Percentiles rank a stretch among this genome's conserved stretches.
phyloP scores from a whole-genome alignment of 2,888 invertebrate species.

The Choreutis nemorana region DNA sequence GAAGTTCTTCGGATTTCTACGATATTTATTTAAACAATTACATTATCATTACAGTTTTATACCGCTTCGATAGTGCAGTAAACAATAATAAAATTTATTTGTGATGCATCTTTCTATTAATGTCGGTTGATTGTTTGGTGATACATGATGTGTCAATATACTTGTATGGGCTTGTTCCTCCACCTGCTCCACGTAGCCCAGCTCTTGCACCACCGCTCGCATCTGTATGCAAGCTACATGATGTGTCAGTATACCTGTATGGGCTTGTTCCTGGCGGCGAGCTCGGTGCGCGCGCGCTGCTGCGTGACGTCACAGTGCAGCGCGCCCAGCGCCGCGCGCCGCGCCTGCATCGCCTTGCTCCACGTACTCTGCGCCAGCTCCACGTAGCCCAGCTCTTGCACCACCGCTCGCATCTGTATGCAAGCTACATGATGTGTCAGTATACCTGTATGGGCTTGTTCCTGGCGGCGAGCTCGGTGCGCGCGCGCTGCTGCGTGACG shows the following conservation, averaged over 20 bases:
- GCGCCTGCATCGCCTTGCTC: slow-evolving; percentile 8
- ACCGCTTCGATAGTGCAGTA: too few species aligned
- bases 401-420: slow-evolving; percentile 5
- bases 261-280: slow-evolving; percentile 3
- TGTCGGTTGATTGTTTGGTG: too few species aligned
- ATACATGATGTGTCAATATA: too few species aligned
- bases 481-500: slow-evolving; percentile 6
- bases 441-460: slow-evolving; percentile 49
- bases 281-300: slow-evolving; percentile 10
- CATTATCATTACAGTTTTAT: too few species aligned
- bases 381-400: slow-evolving; percentile 10
- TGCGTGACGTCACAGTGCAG: slow-evolving; percentile 7
- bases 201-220: slow-evolving; percentile 9
- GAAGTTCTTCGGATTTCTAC: too few species aligned
- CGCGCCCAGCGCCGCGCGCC: slow-evolving; percentile 8
- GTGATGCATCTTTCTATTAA: too few species aligned
- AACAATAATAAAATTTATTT: too few species aligned
- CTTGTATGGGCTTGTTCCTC: not conserved
- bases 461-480: slow-evolving; percentile 10
- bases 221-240: too few species aligned
- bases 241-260: too few species aligned
- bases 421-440: too few species aligned
- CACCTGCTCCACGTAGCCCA: slow-evolving; percentile 9
- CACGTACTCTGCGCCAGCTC: slow-evolving; percentile 8
- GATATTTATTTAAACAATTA: too few species aligned